A percentile compares a stretch with the other conserved stretches of the same genome.
These are phyloP conservation scores for Dynastes maya DNA, from an alignment of 2,888 invertebrate species.

Conservation along the genomic window DNA sequence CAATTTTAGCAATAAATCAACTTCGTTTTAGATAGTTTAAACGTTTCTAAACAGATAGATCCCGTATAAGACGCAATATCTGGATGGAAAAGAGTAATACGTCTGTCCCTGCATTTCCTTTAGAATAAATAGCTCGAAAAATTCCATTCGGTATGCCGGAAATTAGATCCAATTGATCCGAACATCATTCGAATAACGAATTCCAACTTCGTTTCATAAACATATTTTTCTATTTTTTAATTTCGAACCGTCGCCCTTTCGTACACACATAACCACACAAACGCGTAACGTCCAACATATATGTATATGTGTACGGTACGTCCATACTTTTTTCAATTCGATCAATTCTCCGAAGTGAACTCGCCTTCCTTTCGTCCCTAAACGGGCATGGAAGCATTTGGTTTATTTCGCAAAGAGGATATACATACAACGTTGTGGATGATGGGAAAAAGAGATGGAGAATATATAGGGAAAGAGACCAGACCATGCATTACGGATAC, in stretches of 20 bases:
- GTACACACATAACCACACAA: neutral
- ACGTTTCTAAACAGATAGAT: too few relatives aligned
- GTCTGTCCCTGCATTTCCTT: too few relatives aligned
- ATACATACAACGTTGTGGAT: neutral
- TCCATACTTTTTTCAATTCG: constrained; percentile 7
- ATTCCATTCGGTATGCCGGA: neutral
- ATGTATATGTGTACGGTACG: neutral
- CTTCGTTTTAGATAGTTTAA: too few relatives aligned
- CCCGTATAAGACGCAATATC: too few relatives aligned
- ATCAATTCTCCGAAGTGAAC: constrained; percentile 9
- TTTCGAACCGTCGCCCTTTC: neutral
- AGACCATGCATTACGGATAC: constrained; percentile 26
- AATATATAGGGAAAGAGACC: neutral
- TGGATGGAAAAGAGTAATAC: too few relatives aligned
- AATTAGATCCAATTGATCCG: neutral
- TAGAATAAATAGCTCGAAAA: too few relatives aligned
- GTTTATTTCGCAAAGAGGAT: constrained; percentile 18
- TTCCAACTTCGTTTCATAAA: neutral
- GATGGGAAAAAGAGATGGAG: neutral
- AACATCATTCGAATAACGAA: too few relatives aligned
- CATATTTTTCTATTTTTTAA: neutral
- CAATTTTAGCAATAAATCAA: too few relatives aligned
- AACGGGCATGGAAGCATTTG: constrained; percentile 23
- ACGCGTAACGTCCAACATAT: too few relatives aligned
- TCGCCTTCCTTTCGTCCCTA: neutral